Percentiles rank a stretch among this genome's conserved stretches.
These are phyloP conservation scores for Decapterus maruadsi DNA, from an alignment of 2,797 vertebrate species.

Conservation along the genomic window DNA sequence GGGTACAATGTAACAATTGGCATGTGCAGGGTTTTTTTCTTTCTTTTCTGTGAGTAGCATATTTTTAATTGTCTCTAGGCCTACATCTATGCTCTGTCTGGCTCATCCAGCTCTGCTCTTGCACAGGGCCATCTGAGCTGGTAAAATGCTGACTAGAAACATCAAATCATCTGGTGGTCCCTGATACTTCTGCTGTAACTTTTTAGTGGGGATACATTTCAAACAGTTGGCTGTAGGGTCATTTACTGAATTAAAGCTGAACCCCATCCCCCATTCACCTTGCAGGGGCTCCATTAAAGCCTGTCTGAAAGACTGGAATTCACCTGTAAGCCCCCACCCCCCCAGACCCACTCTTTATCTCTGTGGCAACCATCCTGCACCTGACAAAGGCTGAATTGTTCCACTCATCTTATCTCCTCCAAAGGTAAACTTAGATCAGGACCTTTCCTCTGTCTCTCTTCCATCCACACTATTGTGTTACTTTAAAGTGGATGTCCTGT, in stretches of 20 bases:
- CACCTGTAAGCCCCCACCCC: conserved; percentile 35
- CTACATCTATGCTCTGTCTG: too few species aligned
- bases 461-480: neutral
- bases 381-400: conserved; percentile 78
- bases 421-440: conserved; percentile 16
- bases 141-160: too few species aligned
- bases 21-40: too few species aligned
- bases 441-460: conserved; percentile 6
- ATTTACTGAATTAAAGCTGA: conserved; percentile 1
- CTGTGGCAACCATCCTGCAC: conserved; percentile 64
- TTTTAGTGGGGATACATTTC: too few species aligned
- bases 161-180: too few species aligned
- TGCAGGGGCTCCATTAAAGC: conserved; percentile 15
- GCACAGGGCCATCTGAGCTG: too few species aligned
- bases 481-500: neutral
- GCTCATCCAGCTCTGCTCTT: too few species aligned
- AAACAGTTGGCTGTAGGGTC: neutral
- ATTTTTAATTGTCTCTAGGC: too few species aligned
- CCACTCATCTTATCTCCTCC: conserved; percentile 42
- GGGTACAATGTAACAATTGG: too few species aligned
- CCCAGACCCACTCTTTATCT: conserved; percentile 38
- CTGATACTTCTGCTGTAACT: too few species aligned
- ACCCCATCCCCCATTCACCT: conserved; percentile 20
- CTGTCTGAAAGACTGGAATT: conserved; percentile 53
- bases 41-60: too few species aligned